phyloP scores from a whole-genome alignment of 2,113 vertebrate genomes.

The Tonatia bakeri region DNA sequence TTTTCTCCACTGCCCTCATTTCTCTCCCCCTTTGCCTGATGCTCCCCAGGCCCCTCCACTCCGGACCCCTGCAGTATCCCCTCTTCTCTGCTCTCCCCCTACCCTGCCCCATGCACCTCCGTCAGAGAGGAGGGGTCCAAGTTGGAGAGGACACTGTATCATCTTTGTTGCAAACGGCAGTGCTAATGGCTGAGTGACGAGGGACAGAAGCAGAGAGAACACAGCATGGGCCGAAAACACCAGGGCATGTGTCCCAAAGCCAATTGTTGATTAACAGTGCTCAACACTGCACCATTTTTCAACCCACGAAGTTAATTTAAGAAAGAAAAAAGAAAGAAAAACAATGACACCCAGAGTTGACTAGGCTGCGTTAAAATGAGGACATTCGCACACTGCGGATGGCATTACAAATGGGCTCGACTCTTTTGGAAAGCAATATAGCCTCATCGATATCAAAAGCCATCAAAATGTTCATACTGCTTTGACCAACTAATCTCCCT shows the following conservation, averaged over 20 bases:
- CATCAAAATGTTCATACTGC: neutral
- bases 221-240: neutral
- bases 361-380: fast-evolving
- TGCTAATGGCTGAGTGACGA: neutral
- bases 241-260: fast-evolving
- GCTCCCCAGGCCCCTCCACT: neutral
- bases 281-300: neutral
- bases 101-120: fast-evolving
- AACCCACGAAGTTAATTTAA: neutral
- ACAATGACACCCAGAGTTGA: neutral
- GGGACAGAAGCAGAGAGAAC: neutral
- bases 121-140: neutral
- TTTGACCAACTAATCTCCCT: neutral
- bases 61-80: neutral
- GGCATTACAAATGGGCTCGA: fast-evolving
- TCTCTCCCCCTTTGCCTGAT: neutral
- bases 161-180: fast-evolving
- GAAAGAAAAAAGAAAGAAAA: neutral
- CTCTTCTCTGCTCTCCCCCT: neutral
- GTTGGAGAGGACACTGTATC: neutral
- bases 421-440: neutral
- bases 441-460: neutral
- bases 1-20: neutral
- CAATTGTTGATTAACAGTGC: neutral
- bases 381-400: fast-evolving